Evolutionary conservation across 2,113 vertebrate genomes (phyloP).

Genomic region (Taxidea taxus): DNA sequence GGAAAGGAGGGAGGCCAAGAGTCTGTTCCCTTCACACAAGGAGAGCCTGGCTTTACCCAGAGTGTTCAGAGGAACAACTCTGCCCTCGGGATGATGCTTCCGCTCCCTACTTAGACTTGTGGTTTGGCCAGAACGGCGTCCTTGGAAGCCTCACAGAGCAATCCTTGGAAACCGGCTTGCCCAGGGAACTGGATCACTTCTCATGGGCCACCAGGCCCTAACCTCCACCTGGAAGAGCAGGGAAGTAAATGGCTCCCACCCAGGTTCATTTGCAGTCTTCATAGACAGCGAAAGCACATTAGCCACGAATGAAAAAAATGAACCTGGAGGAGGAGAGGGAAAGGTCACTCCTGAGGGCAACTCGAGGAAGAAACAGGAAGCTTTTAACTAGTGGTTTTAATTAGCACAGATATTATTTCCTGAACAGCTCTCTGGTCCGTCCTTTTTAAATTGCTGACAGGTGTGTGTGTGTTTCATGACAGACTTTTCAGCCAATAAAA

Average conservation of each 20-base stretch:
- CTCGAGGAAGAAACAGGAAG: constrained; percentile 94
- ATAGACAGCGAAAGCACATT: constrained; percentile 63
- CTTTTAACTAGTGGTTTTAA: constrained; percentile 99
- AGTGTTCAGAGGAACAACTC: background rate
- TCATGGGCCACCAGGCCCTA: background rate
- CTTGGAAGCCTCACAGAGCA: background rate
- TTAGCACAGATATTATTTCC: constrained; percentile 99
- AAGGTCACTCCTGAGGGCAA: constrained; percentile 88
- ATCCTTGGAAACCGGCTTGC: background rate
- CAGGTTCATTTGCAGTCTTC: constrained; percentile 3
- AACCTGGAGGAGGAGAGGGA: constrained; percentile 64
- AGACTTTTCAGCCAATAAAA: constrained; percentile 89
- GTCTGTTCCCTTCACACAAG: background rate
- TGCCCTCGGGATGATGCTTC: background rate
- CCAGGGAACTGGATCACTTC: background rate
- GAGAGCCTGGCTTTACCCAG: background rate
- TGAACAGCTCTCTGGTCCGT: constrained; percentile 91
- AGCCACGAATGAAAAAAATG: constrained; percentile 79
- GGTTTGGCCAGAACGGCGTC: background rate
- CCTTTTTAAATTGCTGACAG: constrained; percentile 97
- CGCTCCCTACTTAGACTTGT: background rate
- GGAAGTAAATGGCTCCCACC: background rate
- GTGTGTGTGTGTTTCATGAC: constrained; percentile 91
- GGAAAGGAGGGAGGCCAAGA: background rate
- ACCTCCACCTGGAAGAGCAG: background rate